A percentile compares a stretch with the other conserved stretches of the same genome.
Evolutionary conservation across 2,888 invertebrate genomes (phyloP).

Genomic region (Nephrotoma flavescens): DNA sequence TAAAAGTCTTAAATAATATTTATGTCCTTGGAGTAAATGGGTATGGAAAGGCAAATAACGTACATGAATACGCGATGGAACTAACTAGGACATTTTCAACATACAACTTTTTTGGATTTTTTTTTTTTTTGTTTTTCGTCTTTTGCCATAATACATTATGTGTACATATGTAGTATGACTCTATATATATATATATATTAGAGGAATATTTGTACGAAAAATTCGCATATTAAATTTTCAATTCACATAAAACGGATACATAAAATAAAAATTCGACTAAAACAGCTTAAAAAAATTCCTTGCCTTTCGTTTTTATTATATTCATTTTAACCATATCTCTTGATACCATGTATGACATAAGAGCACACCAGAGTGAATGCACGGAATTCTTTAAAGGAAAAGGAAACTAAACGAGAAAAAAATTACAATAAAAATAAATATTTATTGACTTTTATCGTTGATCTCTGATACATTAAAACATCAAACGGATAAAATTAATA

Average conservation of each 20-base stretch:
- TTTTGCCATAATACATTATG: not conserved
- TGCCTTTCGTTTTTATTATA: not conserved
- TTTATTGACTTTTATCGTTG: not conserved
- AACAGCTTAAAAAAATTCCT: not conserved
- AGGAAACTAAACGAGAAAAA: not conserved
- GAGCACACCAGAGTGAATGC: not conserved
- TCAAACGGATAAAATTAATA: not conserved
- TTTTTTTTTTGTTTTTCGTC: not conserved
- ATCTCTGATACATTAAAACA: not conserved
- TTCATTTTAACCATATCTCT: not conserved
- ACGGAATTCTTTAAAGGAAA: not conserved
- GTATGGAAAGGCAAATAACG: not conserved
- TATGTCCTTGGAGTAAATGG: not conserved
- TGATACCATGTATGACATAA: not conserved
- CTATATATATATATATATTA: not conserved
- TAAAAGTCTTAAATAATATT: not conserved
- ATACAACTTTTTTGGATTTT: not conserved
- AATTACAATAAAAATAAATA: not conserved
- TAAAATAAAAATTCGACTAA: not conserved
- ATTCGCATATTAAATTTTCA: not conserved
- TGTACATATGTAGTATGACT: not conserved
- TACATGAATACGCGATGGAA: not conserved
- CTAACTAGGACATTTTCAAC: not conserved
- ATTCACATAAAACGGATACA: not conserved
- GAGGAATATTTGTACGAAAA: not conserved